These are phyloP conservation scores for Hassar affinis DNA, from an alignment of 2,113 vertebrate species.

Conservation along the genomic window DNA sequence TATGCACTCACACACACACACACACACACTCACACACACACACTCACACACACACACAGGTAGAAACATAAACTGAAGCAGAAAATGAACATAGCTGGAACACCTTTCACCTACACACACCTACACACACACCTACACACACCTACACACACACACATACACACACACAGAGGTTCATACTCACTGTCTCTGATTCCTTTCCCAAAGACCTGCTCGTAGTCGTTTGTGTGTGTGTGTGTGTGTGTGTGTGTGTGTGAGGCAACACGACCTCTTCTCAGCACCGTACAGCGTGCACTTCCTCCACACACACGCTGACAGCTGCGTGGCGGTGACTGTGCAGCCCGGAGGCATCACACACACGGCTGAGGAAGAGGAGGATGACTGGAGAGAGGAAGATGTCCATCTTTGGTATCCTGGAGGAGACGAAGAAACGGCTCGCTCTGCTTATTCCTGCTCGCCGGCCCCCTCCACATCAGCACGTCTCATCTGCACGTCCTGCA, in stretches of 20 bases:
- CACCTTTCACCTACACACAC: too few relatives aligned
- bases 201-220: constrained; percentile 35
- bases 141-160: too few relatives aligned
- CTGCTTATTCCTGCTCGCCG: neutral
- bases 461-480: constrained; percentile 29
- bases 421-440: neutral
- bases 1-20: neutral
- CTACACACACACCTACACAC: too few relatives aligned
- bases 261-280: constrained; percentile 32
- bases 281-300: constrained; percentile 19
- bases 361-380: constrained; percentile 55
- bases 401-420: constrained; percentile 45
- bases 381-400: constrained; percentile 69
- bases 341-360: constrained; percentile 37
- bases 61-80: too few relatives aligned
- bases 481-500: constrained; percentile 38
- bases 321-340: constrained; percentile 39
- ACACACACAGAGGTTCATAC: constrained; percentile 12
- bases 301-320: constrained; percentile 17
- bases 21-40: constrained; percentile 17
- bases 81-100: too few relatives aligned
- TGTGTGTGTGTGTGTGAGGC: constrained; percentile 1
- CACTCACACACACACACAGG: neutral
- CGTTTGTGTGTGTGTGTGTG: neutral
- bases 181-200: constrained; percentile 42